A percentile compares a stretch with the other conserved stretches of the same genome.
These are phyloP conservation scores for Chlamydotis undulata DNA, from an alignment of 2,113 vertebrate genomes.

Conservation along the genomic window DNA sequence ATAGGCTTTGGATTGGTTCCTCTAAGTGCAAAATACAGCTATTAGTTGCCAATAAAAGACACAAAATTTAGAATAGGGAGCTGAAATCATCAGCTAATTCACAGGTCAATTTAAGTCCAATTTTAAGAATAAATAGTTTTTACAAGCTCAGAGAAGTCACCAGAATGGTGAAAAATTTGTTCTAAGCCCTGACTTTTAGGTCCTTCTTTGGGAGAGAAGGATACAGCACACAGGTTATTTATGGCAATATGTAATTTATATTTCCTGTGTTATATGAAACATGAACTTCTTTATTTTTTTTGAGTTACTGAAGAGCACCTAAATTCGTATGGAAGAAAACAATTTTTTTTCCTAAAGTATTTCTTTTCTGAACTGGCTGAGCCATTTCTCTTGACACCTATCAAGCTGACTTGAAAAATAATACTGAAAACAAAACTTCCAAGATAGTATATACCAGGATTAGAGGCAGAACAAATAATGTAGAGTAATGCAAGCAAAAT, in stretches of 20 bases:
- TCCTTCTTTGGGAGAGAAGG: background rate
- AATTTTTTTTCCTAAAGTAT: background rate
- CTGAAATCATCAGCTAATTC: background rate
- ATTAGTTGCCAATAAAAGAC: background rate
- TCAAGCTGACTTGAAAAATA: background rate
- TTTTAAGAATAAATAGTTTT: background rate
- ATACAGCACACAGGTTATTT: background rate
- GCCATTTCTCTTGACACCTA: background rate
- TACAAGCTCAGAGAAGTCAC: background rate
- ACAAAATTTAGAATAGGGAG: background rate
- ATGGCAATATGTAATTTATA: background rate
- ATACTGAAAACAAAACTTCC: background rate
- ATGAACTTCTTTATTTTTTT: background rate
- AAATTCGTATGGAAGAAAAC: background rate
- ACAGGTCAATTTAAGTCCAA: background rate
- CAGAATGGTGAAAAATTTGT: background rate
- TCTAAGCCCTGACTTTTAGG: background rate
- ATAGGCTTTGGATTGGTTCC: background rate
- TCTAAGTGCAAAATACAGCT: background rate
- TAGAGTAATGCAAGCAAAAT: background rate
- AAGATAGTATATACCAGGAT: background rate
- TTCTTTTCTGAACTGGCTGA: background rate
- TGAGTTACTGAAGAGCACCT: background rate
- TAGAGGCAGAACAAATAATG: constrained; percentile 10
- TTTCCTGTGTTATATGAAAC: background rate